These are phyloP conservation scores for Drusus annulatus DNA, from an alignment of 1,140 invertebrate genomes.

Conservation along the genomic window DNA sequence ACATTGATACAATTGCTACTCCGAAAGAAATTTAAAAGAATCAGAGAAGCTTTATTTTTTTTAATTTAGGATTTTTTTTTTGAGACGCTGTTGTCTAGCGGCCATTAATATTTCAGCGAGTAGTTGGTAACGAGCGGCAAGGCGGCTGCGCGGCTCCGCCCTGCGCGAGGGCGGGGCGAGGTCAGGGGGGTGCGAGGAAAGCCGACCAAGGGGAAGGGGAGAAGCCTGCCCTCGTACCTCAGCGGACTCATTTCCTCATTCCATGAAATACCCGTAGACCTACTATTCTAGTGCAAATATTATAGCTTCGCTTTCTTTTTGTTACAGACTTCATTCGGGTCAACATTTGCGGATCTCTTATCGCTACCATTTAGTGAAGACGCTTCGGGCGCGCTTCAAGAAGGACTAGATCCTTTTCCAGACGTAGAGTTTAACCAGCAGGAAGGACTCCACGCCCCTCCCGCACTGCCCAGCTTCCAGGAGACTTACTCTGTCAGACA, in stretches of 20 bases:
- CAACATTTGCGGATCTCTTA: constrained; percentile 71
- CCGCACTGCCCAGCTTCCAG: constrained; percentile 87
- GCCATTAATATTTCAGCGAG: constrained; percentile 18
- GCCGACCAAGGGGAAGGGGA: background rate
- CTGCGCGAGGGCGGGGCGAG: constrained; percentile 46
- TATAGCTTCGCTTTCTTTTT: constrained; percentile 22
- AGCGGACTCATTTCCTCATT: background rate
- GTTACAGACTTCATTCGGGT: constrained; percentile 72
- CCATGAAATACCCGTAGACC: constrained; percentile 1
- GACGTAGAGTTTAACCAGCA: constrained; percentile 70
- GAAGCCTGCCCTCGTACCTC: background rate
- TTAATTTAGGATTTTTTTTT: background rate
- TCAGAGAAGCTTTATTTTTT: too few species aligned
- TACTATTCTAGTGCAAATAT: background rate
- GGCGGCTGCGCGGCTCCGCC: constrained; percentile 63
- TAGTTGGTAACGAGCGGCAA: background rate
- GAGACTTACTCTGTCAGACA: constrained; percentile 87
- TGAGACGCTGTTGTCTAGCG: constrained; percentile 5
- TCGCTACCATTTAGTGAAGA: constrained; percentile 71
- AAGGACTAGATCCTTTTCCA: constrained; percentile 70
- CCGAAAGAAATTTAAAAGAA: background rate
- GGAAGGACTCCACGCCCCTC: constrained; percentile 67
- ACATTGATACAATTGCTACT: too few species aligned
- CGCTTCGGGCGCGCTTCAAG: constrained; percentile 70
- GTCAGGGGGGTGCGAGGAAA: background rate